These are phyloP conservation scores for Pterocles orientalis DNA, from an alignment of 2,113 vertebrate genomes.

Conservation along the genomic window DNA sequence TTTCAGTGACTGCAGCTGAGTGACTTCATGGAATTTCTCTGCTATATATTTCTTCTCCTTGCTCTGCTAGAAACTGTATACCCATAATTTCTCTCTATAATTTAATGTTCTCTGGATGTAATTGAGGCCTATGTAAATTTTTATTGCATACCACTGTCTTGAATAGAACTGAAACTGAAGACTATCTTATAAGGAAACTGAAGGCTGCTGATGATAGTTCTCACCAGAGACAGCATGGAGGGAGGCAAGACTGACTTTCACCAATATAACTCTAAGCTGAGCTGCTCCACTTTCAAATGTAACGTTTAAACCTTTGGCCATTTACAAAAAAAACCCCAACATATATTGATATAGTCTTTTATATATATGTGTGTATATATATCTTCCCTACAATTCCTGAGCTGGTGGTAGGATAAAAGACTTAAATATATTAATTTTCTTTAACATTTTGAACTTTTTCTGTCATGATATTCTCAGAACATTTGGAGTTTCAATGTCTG, in stretches of 20 bases:
- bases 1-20: not conserved
- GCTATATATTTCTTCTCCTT: not conserved
- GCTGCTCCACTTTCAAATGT: not conserved
- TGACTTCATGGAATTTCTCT: not conserved
- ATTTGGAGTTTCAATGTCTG: not conserved
- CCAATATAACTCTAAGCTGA: not conserved
- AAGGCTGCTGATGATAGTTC: not conserved
- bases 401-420: not conserved
- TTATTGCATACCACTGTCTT: not conserved
- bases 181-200: not conserved
- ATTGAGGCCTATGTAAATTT: conserved; percentile 9
- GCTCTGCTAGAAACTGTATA: not conserved
- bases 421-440: not conserved
- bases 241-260: not conserved
- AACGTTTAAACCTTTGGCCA: not conserved
- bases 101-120: not conserved
- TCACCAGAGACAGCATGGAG: not conserved
- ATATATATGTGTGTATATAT: not conserved
- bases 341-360: no score
- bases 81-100: not conserved
- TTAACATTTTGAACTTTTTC: not conserved
- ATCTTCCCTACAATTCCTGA: not conserved
- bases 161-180: not conserved
- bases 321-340: not conserved
- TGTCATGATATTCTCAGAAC: not conserved